Evolutionary conservation across 2,888 invertebrate genomes (phyloP), one percentile per base, ranked within the genome.

Genomic region (Ormyrus labotus): DNA sequence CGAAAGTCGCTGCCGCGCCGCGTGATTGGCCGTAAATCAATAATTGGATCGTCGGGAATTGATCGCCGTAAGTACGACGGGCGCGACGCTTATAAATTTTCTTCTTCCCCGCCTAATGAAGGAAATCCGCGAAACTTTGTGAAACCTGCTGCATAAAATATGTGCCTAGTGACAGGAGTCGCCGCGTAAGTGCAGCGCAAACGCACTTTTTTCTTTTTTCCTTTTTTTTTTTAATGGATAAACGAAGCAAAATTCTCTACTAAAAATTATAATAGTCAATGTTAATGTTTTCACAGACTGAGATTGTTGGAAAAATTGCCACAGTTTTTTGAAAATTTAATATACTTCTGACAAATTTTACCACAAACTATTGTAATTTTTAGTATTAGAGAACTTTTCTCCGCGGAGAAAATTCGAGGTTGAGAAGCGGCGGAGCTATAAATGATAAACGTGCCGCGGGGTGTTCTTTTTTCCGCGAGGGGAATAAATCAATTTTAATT

Each of bases 21-120:
- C 60, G 76, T 71, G 76, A 80, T 80, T 74, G 79, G 78, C 61
- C 75, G 80, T 82, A 80, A 80, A 82, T 82, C 82, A 82, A 82
- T 82, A 82, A 82, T 82, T 82, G 82, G 82, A 82, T 82, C 82
- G 82, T 81, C 81, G 78, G 11, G 53, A 57, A 71, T 71, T 53
- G 70, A 75, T 70, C 64, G 64, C 34, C 65, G 67, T 53, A 63
- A 73, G 64, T n/a, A 51, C 58, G 60, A 68, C 73, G 65, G 34
- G 61, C n/a, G 51, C 55, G 78, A 69, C 68, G 72, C 73, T 73
- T 78, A 75, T 78, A 83, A 83, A 83, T 83, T 83, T 81, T 79
- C 81, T 75, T 74, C 68, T 55, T 78, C 69, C 0, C 5, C 65
- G 45, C 68, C 70, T 81, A 80, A 83, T 83, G 81, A 83, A 81